Base-by-base conservation (phyloP, 1,140 invertebrate genomes). In the Magallana angulata region DNA sequence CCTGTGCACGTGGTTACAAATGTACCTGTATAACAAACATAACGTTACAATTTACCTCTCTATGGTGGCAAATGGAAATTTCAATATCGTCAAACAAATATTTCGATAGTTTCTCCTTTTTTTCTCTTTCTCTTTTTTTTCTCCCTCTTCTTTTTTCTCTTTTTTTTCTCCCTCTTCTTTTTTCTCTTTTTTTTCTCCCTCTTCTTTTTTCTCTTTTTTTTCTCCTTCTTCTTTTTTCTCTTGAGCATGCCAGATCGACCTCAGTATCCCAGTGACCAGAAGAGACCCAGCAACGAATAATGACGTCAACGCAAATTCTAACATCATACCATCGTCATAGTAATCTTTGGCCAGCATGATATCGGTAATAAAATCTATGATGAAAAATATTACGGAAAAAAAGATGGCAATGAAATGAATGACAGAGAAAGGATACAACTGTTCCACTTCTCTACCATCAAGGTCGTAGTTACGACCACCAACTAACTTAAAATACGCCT, bases 241-340 rank as follows among this genome's bases (percentile, higher is more conserved):
- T 64, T 91, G 88, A 30, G 89, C 85, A 81, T 92, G 92, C 91
- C 91, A 93, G 6, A 90, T 85, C 12, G 92, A 18, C 59, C 91
- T 91, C 11, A 91, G 85, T 14, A 89, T 82, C 82, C 89, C 91
- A 24, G 89, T 90, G n/a, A 92, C 86, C 64, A 93, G n/a, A 16
- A 89, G 88, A 12, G 92, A 91, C 4, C 86, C 30, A 8, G 89
- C 82, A 76, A 91, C 91, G 7, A 93, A 87, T 0, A 62, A 86
- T 68, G 88, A 71, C 80, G 92, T 91, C 6, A 90, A 88, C 14
- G 62, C 83, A 57, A 88, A 92, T 60, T 87, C 90, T 2, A 81
- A 30, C 85, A 85, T 87, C 11, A 90, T 18, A 1, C 57, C 84
- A 1, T 91, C 68, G 48, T 30, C 59, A 68, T 88, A 92, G 76